phyloP scores from a whole-genome alignment of 1,140 invertebrate species.

The Neuroterus valhalla region DNA sequence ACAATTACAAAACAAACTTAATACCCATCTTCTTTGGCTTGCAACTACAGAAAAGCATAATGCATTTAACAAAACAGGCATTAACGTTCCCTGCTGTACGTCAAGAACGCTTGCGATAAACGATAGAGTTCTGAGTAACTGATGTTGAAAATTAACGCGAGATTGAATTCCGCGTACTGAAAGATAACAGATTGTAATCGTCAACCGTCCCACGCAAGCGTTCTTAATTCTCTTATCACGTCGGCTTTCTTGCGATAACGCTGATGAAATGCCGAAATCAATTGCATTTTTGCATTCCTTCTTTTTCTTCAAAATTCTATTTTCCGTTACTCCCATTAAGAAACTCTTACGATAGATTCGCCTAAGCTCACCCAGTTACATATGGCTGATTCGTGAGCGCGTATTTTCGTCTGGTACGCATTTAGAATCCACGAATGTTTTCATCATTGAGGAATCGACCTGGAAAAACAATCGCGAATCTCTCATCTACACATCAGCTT shows the following conservation, averaged over 20 bases:
- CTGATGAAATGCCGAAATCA: constrained; percentile 9
- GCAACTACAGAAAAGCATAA: constrained; percentile 28
- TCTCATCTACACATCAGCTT: neutral
- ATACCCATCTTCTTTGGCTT: constrained; percentile 29
- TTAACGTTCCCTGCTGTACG: constrained; percentile 27
- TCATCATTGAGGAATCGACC: constrained; percentile 27
- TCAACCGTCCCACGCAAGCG: constrained; percentile 5
- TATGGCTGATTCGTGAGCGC: constrained; percentile 16
- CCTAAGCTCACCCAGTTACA: constrained; percentile 4
- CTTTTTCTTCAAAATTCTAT: neutral
- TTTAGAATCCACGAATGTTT: constrained; percentile 28
- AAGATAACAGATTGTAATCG: constrained; percentile 25
- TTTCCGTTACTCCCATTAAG: neutral
- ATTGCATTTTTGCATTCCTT: neutral
- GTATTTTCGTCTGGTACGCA: constrained; percentile 27
- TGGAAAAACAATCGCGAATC: constrained; percentile 9
- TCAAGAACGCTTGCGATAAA: constrained; percentile 21
- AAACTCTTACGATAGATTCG: constrained; percentile 1
- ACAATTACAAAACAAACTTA: constrained; percentile 24
- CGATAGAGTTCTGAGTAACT: constrained; percentile 20
- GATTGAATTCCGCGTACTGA: constrained; percentile 12
- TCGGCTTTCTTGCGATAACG: constrained; percentile 17
- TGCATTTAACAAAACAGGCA: constrained; percentile 18
- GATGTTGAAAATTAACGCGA: constrained; percentile 24
- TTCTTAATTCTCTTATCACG: constrained; percentile 20